Base-by-base conservation (phyloP, 2,888 invertebrate species). In the Gibbula magus region DNA sequence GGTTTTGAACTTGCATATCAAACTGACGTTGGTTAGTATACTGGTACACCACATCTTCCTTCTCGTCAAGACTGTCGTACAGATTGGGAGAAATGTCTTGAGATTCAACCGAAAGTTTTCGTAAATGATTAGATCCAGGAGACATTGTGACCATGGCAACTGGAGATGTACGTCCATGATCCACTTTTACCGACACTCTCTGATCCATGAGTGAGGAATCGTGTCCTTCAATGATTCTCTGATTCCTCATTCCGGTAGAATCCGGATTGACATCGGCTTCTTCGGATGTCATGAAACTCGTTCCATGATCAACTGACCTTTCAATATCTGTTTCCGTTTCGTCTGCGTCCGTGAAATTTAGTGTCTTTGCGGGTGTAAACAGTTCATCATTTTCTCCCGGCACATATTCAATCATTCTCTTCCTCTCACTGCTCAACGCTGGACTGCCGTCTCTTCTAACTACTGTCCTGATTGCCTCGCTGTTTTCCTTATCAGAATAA, bases 191-290 rank as follows among this genome's bases (percentile, higher is more conserved):
- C 74, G 70, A 56, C 67, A 82, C 61, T 16, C 75, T 76, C 35
- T 82, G 78, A 20, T 83, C 83, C 22, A 83, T 51, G 2, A 81
- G 70, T 8, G 83, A 81, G 20, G 83, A 82, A 52, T 84, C 85
- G 56, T 85, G 85, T 39, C 85, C 85, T 76, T 85, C 85, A 73
- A 85, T 85, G 35, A 85, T 85, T 16, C 85, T 80, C 16, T 85
- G 81, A 53, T 81, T 82, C 7, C 66, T 61, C 4, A 51, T 73
- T 29, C 70, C 29, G 61, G 61, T 35, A 53, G 74, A 29, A 61
- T 73, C 22, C 52, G 77, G 29, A 66, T 75, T 18, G 77, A 77
- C 1, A 77, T 77, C 45, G 56, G 29, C 13, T 53, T 73, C 51
- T 22, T 52, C 32, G 53, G 77, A 22, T 73, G 10, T 61, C 20